Base-by-base conservation (phyloP, 2,888 invertebrate species). In the Ectemnius continuus region DNA sequence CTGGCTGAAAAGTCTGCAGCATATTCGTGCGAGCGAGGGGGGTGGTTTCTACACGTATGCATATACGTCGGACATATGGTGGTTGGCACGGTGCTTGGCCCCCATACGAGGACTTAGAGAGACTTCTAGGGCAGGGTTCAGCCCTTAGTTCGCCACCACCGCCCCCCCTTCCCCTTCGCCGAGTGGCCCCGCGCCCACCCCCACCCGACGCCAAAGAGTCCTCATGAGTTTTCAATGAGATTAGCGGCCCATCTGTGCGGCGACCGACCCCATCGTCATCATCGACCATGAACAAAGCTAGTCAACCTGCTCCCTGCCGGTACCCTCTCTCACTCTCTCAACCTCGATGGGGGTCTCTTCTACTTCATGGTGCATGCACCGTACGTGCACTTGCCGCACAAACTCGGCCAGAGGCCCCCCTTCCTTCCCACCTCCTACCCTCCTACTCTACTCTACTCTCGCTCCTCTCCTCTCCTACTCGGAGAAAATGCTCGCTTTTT, bases 171-270 rank as follows among this genome's bases (percentile, higher is more conserved):
- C n/a, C n/a, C n/a, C n/a, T n/a, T n/a, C n/a, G n/a, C 64, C 71
- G 16, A 47, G 47, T n/a, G 63, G 71, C 80, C 78, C 56, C 70
- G 65, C 70, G 5, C 8, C 76, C 75, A 66, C 73, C 75, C 76
- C 78, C 70, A 70, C 71, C 66, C 75, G 73, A 68, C 62, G 52
- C 16, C n/a, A 52, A 84, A 89, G 88, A 89, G 91, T 90, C 88
- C 90, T 91, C 90, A 90, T 90, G 89, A 91, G 91, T 90, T 90
- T 91, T 90, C 90, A 90, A 91, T 90, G 90, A 90, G 91, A 91
- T 91, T 91, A 91, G 88, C 89, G 87, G 88, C 88, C 89, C 91
- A 91, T 91, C 91, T 91, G 91, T 90, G 90, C 90, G 83, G 82
- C 84, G 86, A 84, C 81, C 87, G 87, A 88, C 88, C 89, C 89